Conservation (phyloP, 2,888 invertebrate genomes). For the Mythimna lalbum region DNA sequence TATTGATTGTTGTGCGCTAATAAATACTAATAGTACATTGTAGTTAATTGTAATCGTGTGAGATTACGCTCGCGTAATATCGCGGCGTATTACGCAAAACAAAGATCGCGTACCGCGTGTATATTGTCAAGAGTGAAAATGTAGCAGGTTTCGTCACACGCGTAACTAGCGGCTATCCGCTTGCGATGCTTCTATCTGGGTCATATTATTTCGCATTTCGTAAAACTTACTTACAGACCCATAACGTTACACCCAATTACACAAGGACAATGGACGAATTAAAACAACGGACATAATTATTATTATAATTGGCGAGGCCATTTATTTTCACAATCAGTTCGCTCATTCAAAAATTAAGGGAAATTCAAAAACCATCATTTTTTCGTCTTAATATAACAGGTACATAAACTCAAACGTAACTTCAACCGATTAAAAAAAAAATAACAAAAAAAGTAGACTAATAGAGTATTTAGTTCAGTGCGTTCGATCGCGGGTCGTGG, state of each 20-base stretch:
- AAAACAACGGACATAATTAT: conserved; percentile 71
- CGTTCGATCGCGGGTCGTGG: conserved; percentile 78
- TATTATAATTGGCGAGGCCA: conserved; percentile 64
- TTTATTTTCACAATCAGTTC: conserved; percentile 73
- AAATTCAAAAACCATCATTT: conserved; percentile 59
- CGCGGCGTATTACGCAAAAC: conserved; percentile 77
- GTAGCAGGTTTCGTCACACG: conserved; percentile 76
- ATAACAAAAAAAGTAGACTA: conserved; percentile 80
- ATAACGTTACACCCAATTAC: conserved; percentile 75
- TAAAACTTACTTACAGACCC: conserved; percentile 77
- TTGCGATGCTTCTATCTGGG: conserved; percentile 84
- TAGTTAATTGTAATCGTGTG: conserved; percentile 59
- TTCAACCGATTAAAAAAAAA: conserved; percentile 81
- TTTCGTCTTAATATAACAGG: conserved; percentile 84
- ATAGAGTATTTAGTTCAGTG: conserved; percentile 86
- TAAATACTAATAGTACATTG: conserved; percentile 52
- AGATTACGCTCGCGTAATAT: conserved; percentile 65
- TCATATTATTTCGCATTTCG: conserved; percentile 86
- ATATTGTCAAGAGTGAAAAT: conserved; percentile 84
- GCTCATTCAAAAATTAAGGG: conserved; percentile 60
- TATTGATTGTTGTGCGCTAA: conserved; percentile 47
- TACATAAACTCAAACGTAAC: conserved; percentile 90
- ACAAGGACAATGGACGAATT: conserved; percentile 69
- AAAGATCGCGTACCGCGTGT: conserved; percentile 77
- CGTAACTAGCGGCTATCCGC: conserved; percentile 75